phyloP scores from a whole-genome alignment of 2,797 vertebrate genomes.

The Choloepus didactylus region DNA sequence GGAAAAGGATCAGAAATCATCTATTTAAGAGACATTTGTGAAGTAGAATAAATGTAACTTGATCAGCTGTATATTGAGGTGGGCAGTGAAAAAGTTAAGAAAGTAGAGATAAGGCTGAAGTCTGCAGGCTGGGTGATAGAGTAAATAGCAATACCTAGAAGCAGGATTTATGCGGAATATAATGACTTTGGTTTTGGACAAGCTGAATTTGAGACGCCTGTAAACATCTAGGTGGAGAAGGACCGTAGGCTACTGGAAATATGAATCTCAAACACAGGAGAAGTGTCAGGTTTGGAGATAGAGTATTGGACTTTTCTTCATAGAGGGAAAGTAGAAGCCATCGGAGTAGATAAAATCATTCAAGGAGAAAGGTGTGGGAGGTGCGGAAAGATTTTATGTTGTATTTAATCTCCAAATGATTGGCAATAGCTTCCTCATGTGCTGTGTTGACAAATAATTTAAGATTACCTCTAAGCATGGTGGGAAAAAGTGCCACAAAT shows the following conservation, averaged over 20 bases:
- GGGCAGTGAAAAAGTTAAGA: not conserved
- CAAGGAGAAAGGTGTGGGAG: not conserved
- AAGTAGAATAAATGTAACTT: not conserved
- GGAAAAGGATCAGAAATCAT: not conserved
- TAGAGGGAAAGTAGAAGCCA: not conserved
- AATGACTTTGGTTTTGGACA: not conserved
- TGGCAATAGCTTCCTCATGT: not conserved
- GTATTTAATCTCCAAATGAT: not conserved
- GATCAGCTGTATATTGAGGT: not conserved
- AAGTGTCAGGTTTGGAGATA: not conserved
- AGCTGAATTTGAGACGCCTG: not conserved
- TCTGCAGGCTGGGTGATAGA: not conserved
- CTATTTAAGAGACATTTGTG: constrained; percentile 3
- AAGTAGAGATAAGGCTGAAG: not conserved
- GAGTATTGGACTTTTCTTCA: not conserved
- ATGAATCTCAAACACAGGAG: constrained; percentile 10
- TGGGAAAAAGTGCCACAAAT: not conserved
- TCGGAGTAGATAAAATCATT: not conserved
- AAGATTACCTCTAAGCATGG: not conserved
- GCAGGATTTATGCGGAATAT: not conserved
- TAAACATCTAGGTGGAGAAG: not conserved
- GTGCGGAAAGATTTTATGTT: not conserved
- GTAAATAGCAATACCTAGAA: not conserved
- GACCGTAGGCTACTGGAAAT: not conserved
- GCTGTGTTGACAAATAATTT: not conserved